Evolutionary conservation across 2,113 vertebrate genomes (phyloP).

Genomic region (Pontoporia blainvillei): DNA sequence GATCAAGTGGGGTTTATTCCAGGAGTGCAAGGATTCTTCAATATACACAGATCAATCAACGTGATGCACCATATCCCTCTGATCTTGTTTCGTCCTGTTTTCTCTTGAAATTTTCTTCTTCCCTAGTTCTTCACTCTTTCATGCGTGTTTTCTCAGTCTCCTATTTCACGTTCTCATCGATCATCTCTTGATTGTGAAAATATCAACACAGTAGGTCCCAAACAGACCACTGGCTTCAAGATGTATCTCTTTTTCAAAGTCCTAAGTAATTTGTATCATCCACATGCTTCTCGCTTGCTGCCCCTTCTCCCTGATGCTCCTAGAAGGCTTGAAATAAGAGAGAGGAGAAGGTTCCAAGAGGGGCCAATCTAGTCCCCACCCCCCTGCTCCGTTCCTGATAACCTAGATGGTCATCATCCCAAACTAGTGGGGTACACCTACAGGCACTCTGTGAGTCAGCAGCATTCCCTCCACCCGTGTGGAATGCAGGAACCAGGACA

Average conservation of each 20-base stretch:
- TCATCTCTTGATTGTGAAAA: constrained; percentile 27
- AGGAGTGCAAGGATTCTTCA: no score
- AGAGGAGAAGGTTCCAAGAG: not conserved
- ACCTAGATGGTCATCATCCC: not conserved
- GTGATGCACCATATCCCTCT: not conserved
- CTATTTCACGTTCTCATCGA: constrained; percentile 44
- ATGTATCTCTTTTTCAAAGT: not conserved
- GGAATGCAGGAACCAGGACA: not conserved
- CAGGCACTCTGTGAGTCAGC: not conserved
- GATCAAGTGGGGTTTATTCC: no score
- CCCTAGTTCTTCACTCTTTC: constrained; percentile 42
- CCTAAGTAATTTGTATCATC: not conserved
- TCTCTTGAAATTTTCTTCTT: constrained; percentile 45
- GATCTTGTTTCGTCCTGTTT: constrained; percentile 5
- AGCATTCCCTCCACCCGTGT: not conserved
- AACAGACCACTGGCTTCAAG: not conserved
- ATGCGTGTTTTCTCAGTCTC: not conserved
- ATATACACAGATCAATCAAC: no score
- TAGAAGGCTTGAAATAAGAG: not conserved
- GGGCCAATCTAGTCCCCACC: not conserved
- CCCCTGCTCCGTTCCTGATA: not conserved
- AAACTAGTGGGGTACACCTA: not conserved
- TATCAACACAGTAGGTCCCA: not conserved
- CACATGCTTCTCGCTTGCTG: not conserved
- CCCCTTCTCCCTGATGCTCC: not conserved